phyloP scores from a whole-genome alignment of 2,888 invertebrate genomes.

The Nomada hirtipes region DNA sequence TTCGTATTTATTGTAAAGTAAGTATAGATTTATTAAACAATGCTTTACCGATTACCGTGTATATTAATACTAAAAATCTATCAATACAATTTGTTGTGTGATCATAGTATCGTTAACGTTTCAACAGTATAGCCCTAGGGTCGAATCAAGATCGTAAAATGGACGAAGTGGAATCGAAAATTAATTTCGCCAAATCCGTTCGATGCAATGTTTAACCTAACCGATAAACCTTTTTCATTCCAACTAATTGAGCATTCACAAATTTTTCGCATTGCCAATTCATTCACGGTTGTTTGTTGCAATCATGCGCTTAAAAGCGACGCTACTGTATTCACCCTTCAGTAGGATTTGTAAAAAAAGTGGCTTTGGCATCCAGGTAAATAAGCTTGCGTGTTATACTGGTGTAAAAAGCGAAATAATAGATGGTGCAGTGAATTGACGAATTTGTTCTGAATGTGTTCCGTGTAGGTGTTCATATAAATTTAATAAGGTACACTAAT shows the following conservation, averaged over 20 bases:
- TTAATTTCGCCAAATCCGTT: background rate
- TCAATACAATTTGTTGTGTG: too few relatives aligned
- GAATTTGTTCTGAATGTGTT: background rate
- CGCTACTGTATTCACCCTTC: background rate
- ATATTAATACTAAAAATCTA: too few relatives aligned
- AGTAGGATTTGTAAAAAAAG: background rate
- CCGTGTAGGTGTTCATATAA: too few relatives aligned
- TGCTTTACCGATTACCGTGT: too few relatives aligned
- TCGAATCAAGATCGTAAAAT: conserved; percentile 1
- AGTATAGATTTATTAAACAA: too few relatives aligned
- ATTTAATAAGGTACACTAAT: too few relatives aligned
- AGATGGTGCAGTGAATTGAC: background rate
- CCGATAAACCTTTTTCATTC: background rate
- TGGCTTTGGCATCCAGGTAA: background rate
- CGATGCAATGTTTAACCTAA: background rate
- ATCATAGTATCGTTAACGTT: too few relatives aligned
- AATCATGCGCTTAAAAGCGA: conserved; percentile 1
- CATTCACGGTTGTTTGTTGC: background rate
- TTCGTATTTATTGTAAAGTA: too few relatives aligned
- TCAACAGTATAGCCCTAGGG: background rate
- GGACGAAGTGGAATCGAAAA: background rate
- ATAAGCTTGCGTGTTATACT: background rate
- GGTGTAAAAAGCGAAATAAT: conserved; percentile 19
- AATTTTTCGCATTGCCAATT: background rate
- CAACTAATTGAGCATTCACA: background rate